Conservation (phyloP, 2,113 vertebrate species). For the Urocynchramus pylzowi region DNA sequence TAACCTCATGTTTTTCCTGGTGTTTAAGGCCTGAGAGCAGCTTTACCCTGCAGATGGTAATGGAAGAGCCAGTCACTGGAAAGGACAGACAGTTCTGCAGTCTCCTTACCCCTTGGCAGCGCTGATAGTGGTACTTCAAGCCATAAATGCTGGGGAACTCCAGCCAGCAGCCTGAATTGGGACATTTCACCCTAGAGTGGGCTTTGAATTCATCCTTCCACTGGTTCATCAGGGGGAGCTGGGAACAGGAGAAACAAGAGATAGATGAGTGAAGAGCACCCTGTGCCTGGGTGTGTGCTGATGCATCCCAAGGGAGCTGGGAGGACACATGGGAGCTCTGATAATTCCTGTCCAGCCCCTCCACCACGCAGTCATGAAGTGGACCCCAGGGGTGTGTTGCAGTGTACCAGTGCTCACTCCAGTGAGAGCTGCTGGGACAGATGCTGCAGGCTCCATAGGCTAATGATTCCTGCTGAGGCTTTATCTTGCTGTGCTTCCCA, state of each 20-base stretch:
- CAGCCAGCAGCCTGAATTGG: constrained; percentile 92
- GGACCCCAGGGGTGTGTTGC: not conserved
- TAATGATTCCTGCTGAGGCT: not conserved
- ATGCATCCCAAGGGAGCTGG: not conserved
- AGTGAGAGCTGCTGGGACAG: not conserved
- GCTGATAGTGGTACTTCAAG: constrained; percentile 97
- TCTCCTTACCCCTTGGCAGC: constrained; percentile 91
- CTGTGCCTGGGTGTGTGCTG: rapidly evolving
- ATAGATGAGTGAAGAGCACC: not conserved
- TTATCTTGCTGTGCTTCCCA: not conserved
- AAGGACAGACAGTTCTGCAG: not conserved
- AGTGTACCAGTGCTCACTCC: not conserved
- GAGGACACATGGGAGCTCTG: not conserved
- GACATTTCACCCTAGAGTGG: constrained; percentile 91
- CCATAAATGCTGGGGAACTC: constrained; percentile 97
- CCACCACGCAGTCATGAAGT: not conserved
- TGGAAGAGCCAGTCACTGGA: not conserved
- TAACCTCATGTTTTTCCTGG: not conserved
- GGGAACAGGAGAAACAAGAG: constrained; percentile 17
- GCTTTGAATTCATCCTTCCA: constrained; percentile 98
- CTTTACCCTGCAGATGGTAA: not conserved
- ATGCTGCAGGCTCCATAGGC: not conserved
- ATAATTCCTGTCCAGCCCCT: not conserved
- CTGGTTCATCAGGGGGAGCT: constrained; percentile 90
- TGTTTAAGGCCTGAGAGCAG: not conserved